A percentile compares a stretch with the other conserved stretches of the same genome.
These are phyloP conservation scores for Brachionus angularis DNA, from an alignment of 1,140 invertebrate species.

Conservation along the genomic window DNA sequence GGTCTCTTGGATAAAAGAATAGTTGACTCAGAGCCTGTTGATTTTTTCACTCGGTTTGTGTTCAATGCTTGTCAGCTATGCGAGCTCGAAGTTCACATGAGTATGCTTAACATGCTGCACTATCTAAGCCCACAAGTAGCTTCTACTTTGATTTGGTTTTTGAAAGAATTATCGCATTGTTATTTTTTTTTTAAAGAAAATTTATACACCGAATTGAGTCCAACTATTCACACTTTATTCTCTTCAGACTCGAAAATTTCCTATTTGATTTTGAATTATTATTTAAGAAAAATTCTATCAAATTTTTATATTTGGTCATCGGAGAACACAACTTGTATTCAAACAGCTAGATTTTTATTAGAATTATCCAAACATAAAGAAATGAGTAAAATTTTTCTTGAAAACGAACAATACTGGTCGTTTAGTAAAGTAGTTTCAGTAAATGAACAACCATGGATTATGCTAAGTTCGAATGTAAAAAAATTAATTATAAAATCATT, in stretches of 20 bases:
- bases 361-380: neutral
- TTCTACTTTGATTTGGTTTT: conserved; percentile 13
- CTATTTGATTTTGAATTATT: conserved; percentile 14
- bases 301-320: conserved; percentile 43
- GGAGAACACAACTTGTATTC: neutral
- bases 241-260: neutral
- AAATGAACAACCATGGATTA: conserved; percentile 25
- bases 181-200: conserved; percentile 16
- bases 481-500: conserved; percentile 23
- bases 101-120: conserved; percentile 15
- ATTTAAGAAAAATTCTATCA: conserved; percentile 15
- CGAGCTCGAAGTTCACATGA: conserved; percentile 11
- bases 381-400: neutral
- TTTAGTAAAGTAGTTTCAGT: neutral
- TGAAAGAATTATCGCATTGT: neutral
- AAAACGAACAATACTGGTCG: neutral
- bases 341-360: conserved; percentile 30
- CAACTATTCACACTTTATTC: conserved; percentile 12
- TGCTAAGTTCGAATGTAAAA: conserved; percentile 8
- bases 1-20: too few species aligned
- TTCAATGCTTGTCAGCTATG: neutral
- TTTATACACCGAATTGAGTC: neutral
- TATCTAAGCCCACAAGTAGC: conserved; percentile 36
- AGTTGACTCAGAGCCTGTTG: too few species aligned
- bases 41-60: neutral